Conservation (phyloP, 2,888 invertebrate genomes). For the Rhopalosiphum nymphaeae region DNA sequence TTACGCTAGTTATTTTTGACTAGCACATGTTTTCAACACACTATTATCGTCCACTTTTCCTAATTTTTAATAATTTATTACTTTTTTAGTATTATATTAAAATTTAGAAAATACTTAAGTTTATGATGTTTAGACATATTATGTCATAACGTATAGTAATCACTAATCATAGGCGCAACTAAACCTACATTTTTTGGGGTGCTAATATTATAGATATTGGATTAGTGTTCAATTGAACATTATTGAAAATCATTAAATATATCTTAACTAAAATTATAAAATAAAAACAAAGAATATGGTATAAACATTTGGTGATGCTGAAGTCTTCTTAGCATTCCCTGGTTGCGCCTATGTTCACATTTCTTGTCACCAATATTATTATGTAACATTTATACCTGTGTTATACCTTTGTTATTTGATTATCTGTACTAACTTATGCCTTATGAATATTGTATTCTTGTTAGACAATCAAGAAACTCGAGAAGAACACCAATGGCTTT, state of each 20-base stretch:
- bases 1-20: constrained; percentile 35
- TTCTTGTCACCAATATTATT: constrained; percentile 14
- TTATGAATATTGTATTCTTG: constrained; percentile 58
- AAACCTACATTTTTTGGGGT: not conserved
- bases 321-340: not conserved
- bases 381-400: constrained; percentile 41
- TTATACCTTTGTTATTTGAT: constrained; percentile 37
- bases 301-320: not conserved
- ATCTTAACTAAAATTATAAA: not conserved
- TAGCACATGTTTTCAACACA: constrained; percentile 1
- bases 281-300: constrained; percentile 7
- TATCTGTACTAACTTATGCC: constrained; percentile 39
- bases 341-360: not conserved
- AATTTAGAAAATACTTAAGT: constrained; percentile 22
- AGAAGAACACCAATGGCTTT: constrained; percentile 57
- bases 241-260: not conserved
- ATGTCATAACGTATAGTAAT: constrained; percentile 2
- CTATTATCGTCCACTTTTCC: constrained; percentile 4
- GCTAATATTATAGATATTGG: not conserved
- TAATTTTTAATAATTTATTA: constrained; percentile 33
- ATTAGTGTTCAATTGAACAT: not conserved
- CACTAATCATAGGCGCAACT: not conserved
- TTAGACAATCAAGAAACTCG: constrained; percentile 64
- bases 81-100: constrained; percentile 23
- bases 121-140: not conserved